These are phyloP conservation scores for Scleropages formosus DNA, from an alignment of 2,797 vertebrate genomes.

Conservation along the genomic window DNA sequence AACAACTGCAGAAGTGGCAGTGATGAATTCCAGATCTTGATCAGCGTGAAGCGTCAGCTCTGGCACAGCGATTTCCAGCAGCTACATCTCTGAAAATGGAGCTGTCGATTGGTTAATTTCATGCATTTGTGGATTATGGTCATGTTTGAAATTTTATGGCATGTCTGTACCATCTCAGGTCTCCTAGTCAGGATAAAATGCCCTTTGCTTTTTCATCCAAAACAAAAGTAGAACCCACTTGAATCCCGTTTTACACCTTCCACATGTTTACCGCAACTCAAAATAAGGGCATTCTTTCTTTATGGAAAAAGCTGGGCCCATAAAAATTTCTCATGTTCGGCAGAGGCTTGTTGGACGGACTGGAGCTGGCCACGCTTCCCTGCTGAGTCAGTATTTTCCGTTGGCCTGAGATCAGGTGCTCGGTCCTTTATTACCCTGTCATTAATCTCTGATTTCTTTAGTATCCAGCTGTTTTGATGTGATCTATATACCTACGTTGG, in stretches of 20 bases:
- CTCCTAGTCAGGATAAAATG: neutral
- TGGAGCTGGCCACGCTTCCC: neutral
- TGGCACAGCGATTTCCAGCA: neutral
- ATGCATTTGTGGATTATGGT: neutral
- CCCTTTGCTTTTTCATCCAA: constrained; percentile 12
- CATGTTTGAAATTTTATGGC: neutral
- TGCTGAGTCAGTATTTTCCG: constrained; percentile 8
- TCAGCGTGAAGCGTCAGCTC: neutral
- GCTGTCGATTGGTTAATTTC: neutral
- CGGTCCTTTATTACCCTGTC: constrained; percentile 36
- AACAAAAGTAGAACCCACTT: neutral
- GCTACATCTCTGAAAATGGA: neutral
- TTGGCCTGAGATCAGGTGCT: constrained; percentile 3
- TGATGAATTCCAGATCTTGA: constrained; percentile 24
- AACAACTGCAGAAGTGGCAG: constrained; percentile 36
- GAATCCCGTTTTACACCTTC: constrained; percentile 23
- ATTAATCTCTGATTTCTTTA: constrained; percentile 24
- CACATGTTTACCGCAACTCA: neutral
- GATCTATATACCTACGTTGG: constrained; percentile 34
- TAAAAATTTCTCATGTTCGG: constrained; percentile 8
- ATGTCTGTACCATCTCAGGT: neutral
- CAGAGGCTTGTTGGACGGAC: neutral
- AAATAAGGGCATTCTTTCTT: neutral
- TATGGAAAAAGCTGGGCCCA: constrained; percentile 5
- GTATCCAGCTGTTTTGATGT: constrained; percentile 22